Percentiles rank a stretch among this genome's conserved stretches.
Conservation (phyloP, 1,140 invertebrate species). For the Drosophila orena region DNA sequence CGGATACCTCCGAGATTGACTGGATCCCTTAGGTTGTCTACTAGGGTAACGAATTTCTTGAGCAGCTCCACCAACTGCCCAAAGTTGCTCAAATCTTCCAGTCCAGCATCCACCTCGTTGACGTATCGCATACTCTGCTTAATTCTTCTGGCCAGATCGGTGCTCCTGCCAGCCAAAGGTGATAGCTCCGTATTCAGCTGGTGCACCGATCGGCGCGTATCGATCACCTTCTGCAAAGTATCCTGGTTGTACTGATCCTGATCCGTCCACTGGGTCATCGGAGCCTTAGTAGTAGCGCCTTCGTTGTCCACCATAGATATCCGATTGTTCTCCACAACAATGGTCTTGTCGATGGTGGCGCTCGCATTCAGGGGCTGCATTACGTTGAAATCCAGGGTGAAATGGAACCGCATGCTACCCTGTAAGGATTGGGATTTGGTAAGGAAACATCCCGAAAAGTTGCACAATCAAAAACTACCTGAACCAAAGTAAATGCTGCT, state of each 20-base stretch:
- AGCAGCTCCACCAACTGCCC: conserved; percentile 50
- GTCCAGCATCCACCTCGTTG: conserved; percentile 54
- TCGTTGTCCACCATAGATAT: conserved; percentile 43
- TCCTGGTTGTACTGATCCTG: conserved; percentile 25
- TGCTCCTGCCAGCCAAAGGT: conserved; percentile 62
- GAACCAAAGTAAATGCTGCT: conserved; percentile 3
- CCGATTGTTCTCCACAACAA: conserved; percentile 50
- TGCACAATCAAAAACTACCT: conserved; percentile 31
- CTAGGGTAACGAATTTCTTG: conserved; percentile 52
- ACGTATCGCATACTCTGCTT: conserved; percentile 64
- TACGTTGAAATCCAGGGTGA: conserved; percentile 59
- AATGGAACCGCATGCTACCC: conserved; percentile 57
- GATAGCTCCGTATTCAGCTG: conserved; percentile 57
- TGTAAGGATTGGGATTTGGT: conserved; percentile 15
- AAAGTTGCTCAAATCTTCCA: conserved; percentile 42
- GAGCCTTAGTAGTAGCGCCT: conserved; percentile 8
- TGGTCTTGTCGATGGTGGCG: conserved; percentile 49
- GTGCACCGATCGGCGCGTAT: conserved; percentile 40
- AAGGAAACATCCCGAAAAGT: neutral
- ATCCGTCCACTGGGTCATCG: conserved; percentile 24
- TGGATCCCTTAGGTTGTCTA: conserved; percentile 46
- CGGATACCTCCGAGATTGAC: conserved; percentile 38
- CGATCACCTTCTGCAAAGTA: conserved; percentile 32
- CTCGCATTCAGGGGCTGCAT: conserved; percentile 44
- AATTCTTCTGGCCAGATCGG: conserved; percentile 54